Base-by-base conservation (phyloP, 2,113 vertebrate species). In the Leptosomus discolor region DNA sequence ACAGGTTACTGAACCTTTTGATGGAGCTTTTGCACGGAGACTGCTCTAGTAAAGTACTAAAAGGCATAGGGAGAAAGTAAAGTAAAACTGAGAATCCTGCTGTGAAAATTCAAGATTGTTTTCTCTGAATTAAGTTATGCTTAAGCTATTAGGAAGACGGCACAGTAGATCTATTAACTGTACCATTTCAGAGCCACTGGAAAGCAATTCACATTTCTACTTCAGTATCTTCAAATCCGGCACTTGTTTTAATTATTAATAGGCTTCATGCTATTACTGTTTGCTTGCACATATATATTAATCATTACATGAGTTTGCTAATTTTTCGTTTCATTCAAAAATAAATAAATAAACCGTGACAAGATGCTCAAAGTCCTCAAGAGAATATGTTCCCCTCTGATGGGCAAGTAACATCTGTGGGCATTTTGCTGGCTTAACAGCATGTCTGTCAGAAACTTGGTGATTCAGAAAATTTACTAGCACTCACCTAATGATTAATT, bases 401-500 rank as follows among this genome's bases (percentile, higher is more conserved):
- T 88, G 94, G 95, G 92, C 91, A 96, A 94, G 92, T 46, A 96
- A 93, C 93, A 95, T 96, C 92, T 96, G 95, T 15, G 78, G 94
- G 79, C 94, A 92, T 95, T 96, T 94, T 20, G 30, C 90, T 88
- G 83, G n/a, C 78, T 97, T 96, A 95, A 95, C 96, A 92, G 89
- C n/a, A 0, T 90, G 94, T 95, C 95, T 95, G 85, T 98, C 97
- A 97, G 76, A 95, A 97, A 94, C 91, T 80, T 96, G 94, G 97
- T 97, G 97, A 96, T 96, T 97, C 97, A 96, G 97, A 97, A 97
- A 98, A 98, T 96, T 93, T 97, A 95, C 96, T 96, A 93, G 92
- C 95, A 92, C 92, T 97, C 90, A 90, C 92, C 97, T 98, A 97
- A 98, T 98, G 96, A 98, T 98, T 98, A 97, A 97, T 98, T 98